Conservation (phyloP, 2,797 vertebrate genomes). For the Megaceryle alcyon region DNA sequence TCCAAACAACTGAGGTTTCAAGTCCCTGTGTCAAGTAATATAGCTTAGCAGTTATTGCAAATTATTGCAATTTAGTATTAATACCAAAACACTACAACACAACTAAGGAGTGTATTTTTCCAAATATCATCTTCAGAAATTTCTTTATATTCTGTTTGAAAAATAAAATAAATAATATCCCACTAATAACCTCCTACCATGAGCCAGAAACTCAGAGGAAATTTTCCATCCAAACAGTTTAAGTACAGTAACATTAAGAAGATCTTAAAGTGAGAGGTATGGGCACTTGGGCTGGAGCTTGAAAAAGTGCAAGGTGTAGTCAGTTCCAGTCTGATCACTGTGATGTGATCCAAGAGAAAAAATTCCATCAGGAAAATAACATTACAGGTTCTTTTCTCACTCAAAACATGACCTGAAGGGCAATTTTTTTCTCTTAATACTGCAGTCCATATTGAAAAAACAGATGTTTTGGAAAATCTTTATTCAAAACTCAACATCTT, state of each 20-base stretch:
- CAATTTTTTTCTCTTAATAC: background rate
- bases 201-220: background rate
- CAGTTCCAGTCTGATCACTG: background rate
- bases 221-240: background rate
- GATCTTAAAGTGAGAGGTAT: background rate
- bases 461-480: background rate
- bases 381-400: background rate
- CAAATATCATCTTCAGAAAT: background rate
- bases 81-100: background rate
- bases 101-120: background rate
- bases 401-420: background rate
- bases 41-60: background rate
- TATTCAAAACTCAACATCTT: background rate
- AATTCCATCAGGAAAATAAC: background rate
- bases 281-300: background rate
- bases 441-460: background rate
- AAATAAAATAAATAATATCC: background rate
- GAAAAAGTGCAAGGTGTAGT: background rate
- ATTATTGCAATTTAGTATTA: background rate
- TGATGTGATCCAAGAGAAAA: background rate
- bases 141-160: background rate
- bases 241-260: background rate
- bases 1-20: background rate
- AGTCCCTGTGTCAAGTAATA: background rate
- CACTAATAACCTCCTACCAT: background rate